These are phyloP conservation scores for Sebastes oblongus DNA, from an alignment of 2,797 vertebrate genomes.

Conservation along the genomic window DNA sequence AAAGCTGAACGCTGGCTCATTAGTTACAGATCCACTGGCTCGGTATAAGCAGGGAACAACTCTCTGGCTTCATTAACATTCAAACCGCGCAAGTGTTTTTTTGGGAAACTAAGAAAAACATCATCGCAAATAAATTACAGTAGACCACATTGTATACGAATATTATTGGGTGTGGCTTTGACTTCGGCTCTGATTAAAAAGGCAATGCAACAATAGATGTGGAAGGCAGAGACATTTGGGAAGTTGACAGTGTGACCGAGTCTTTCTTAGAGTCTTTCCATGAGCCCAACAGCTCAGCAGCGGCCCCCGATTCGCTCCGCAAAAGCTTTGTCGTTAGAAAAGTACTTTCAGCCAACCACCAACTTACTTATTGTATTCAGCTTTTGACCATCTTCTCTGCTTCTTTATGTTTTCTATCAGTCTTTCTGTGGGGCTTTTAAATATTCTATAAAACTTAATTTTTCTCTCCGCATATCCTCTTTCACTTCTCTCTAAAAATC, in stretches of 20 bases:
- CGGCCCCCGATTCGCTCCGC: not conserved
- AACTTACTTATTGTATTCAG: conserved; percentile 26
- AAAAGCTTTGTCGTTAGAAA: conserved; percentile 31
- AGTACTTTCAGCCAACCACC: conserved; percentile 8
- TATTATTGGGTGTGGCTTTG: not conserved
- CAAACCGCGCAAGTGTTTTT: not conserved
- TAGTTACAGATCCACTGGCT: conserved; percentile 22
- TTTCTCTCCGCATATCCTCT: not conserved
- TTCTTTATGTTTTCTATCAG: not conserved
- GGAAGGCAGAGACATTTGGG: not conserved
- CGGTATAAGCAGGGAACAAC: not conserved
- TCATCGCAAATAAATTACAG: not conserved
- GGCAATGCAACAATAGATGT: not conserved
- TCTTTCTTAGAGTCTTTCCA: conserved; percentile 15
- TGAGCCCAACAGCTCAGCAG: not conserved
- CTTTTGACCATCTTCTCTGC: conserved; percentile 13
- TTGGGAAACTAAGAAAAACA: not conserved
- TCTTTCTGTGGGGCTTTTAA: conserved; percentile 1
- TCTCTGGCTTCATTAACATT: conserved; percentile 20
- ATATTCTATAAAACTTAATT: not conserved
- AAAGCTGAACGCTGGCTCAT: conserved; percentile 31
- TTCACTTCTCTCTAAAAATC: not conserved
- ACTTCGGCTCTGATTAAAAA: conserved; percentile 18
- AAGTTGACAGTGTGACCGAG: conserved; percentile 1
- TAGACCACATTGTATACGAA: not conserved